These are phyloP conservation scores for Xestobium rufovillosum DNA, from an alignment of 2,888 invertebrate genomes.

Conservation along the genomic window DNA sequence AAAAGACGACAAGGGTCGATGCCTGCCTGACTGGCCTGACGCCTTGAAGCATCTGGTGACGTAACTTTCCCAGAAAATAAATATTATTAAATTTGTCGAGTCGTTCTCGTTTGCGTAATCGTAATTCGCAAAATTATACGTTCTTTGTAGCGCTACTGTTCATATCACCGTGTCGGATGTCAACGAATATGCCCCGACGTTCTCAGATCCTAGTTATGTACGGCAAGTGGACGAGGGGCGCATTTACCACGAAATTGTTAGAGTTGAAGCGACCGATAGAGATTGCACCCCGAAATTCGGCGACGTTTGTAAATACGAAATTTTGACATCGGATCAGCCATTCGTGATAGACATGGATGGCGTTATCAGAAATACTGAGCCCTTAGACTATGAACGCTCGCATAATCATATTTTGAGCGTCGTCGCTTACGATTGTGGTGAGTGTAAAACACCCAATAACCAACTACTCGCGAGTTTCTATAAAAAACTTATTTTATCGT, in stretches of 20 bases:
- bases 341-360: constrained; percentile 91
- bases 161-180: constrained; percentile 94
- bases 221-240: constrained; percentile 86
- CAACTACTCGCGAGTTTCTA: too few relatives aligned
- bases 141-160: constrained; percentile 69
- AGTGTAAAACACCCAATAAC: too few relatives aligned
- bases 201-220: constrained; percentile 85
- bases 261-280: constrained; percentile 85
- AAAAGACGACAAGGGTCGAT: too few relatives aligned
- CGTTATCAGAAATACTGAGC: constrained; percentile 89
- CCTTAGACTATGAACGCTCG: constrained; percentile 83
- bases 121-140: too few relatives aligned
- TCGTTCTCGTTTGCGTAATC: too few relatives aligned
- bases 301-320: constrained; percentile 96
- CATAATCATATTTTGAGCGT: constrained; percentile 96
- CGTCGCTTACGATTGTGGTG: constrained; percentile 93
- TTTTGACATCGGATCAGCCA: constrained; percentile 82
- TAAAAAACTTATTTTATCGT: too few relatives aligned
- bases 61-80: too few relatives aligned
- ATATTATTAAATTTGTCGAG: too few relatives aligned
- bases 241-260: constrained; percentile 80
- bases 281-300: constrained; percentile 95
- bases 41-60: too few relatives aligned
- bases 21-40: too few relatives aligned
- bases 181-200: constrained; percentile 91